Base-by-base conservation (phyloP, 2,113 vertebrate species). In the Psittacara wagleri region DNA sequence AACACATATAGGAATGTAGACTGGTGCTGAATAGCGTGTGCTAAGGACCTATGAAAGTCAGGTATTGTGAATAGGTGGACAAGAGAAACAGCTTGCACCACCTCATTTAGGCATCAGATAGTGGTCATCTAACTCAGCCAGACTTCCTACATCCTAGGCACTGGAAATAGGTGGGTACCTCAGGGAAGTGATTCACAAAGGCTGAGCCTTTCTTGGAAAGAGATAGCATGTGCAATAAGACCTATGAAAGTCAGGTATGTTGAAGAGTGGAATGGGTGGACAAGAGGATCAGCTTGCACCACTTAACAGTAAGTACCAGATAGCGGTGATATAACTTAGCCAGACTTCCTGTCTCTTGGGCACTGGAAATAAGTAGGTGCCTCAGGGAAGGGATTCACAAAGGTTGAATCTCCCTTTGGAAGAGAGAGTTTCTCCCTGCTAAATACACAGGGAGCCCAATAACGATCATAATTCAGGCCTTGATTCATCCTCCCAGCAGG, bases 1-100 rank as follows among this genome's bases (percentile, higher is more conserved):
- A 55, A 35, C 9, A 5, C 35, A 24, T 24, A 35, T 59, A 5
- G n/a, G 24, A 43, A 74, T 4, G 19, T 1, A 64, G 22, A 83
- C 9, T n/a, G 46, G 49, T 16, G 29, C 28, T 1, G 1, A 24
- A 14, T 1, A n/a, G 10, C 0, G 2, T 3, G 35, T 43, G 29
- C 41, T 55, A 13, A 37, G 31, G 49, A 63, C 24, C 27, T 35
- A 0, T 9, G 25, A 33, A 48, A 35, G 4, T 29, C 10, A 48
- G 39, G 13, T 59, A 20, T 2, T 11, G 33, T 64, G 12, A 64
- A 55, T 8, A 39, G 20, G 15, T 67, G 29, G 46, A 9, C 9
- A 44, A 11, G 12, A 41, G 16, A 22, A 91, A 35, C 31, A 33
- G 23, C 16, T 44, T 22, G 14, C 25, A 55, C 17, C 63, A 41